These are phyloP conservation scores for Acleris cristana DNA, from an alignment of 2,888 invertebrate genomes.

Conservation along the genomic window DNA sequence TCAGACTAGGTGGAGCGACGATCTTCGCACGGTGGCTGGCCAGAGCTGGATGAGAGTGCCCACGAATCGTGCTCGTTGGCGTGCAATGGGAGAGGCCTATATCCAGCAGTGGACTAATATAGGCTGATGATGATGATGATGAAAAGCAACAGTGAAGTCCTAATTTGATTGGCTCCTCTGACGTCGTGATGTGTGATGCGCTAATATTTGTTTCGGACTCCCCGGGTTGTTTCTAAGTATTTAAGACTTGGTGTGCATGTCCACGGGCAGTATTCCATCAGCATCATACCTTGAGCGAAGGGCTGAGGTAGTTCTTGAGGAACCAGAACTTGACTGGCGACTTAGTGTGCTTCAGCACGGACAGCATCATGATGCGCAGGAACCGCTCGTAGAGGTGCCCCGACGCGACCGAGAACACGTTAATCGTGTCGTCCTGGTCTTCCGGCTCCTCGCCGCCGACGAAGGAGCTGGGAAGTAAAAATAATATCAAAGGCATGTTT, in stretches of 20 bases:
- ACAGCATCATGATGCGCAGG: constrained; percentile 99
- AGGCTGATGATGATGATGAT: too few species aligned
- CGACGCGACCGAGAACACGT: constrained; percentile 99
- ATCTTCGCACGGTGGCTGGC: too few species aligned
- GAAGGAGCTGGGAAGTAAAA: constrained; percentile 75
- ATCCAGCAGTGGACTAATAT: too few species aligned
- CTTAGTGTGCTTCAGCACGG: constrained; percentile 97
- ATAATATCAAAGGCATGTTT: neutral
- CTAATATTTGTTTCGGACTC: too few species aligned
- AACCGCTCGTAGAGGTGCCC: constrained; percentile 99
- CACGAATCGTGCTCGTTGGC: too few species aligned
- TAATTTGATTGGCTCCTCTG: too few species aligned
- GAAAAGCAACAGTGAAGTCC: too few species aligned
- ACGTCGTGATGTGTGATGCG: too few species aligned
- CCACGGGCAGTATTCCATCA: constrained; percentile 71
- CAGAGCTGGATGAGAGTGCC: too few species aligned
- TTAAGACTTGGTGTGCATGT: constrained; percentile 95
- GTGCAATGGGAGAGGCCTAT: too few species aligned
- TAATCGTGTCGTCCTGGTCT: constrained; percentile 90
- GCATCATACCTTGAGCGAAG: constrained; percentile 91
- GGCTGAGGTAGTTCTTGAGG: constrained; percentile 98
- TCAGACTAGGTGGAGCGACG: too few species aligned
- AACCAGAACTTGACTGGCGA: constrained; percentile 99
- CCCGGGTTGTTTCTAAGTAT: too few species aligned
- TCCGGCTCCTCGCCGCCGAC: constrained; percentile 84